phyloP scores from a whole-genome alignment of 2,113 vertebrate species.

The Phyllostomus discolor region DNA sequence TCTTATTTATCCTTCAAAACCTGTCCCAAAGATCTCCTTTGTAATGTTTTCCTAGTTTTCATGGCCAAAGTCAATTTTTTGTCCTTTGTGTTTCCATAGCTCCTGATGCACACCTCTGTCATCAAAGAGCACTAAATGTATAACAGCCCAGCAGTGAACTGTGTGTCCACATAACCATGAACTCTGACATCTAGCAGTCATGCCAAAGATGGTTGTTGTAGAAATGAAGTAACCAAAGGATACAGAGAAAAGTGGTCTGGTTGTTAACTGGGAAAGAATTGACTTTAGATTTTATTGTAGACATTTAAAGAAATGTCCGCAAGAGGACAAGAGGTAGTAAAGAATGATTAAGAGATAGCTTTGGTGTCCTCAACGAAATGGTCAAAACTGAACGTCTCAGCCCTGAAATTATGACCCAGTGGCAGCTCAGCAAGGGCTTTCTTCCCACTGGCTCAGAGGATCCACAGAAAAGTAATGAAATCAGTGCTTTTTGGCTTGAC shows the following conservation, averaged over 20 bases:
- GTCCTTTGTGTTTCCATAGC: neutral
- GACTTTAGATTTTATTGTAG: neutral
- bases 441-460: neutral
- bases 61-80: neutral
- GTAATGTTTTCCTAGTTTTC: neutral
- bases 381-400: neutral
- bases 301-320: neutral
- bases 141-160: too few species aligned
- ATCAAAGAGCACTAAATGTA: neutral
- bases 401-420: neutral
- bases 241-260: neutral
- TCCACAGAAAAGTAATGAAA: neutral
- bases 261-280: neutral
- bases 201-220: neutral
- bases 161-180: neutral
- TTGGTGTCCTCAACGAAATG: neutral
- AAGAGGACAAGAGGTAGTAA: neutral
- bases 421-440: neutral
- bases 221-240: neutral
- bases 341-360: neutral
- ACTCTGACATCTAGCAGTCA: neutral
- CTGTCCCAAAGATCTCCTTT: neutral
- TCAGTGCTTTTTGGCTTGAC: neutral
- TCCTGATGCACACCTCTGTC: neutral
- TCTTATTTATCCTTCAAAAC: neutral